Evolutionary conservation across 2,888 invertebrate genomes (phyloP).

Genomic region (Agapostemon virescens): DNA sequence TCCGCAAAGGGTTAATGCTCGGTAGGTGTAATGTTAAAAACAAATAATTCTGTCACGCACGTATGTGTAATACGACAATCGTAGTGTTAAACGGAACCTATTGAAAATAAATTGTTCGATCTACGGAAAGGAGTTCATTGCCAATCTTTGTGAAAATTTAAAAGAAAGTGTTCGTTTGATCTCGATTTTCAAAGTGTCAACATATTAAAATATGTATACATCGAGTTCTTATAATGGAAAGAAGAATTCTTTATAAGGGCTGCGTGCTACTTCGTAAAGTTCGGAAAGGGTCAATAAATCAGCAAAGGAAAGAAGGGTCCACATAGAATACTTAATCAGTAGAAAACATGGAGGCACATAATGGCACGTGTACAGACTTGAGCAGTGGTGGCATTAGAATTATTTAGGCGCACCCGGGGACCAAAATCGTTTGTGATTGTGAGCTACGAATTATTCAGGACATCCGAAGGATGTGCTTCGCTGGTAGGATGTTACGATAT

Average conservation of each 20-base stretch:
- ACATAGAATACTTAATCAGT: conserved; percentile 63
- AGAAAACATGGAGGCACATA: conserved; percentile 57
- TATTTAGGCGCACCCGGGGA: conserved; percentile 44
- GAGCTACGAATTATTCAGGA: conserved; percentile 54
- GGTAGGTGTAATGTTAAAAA: no score
- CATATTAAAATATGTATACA: not conserved
- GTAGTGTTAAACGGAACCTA: no score
- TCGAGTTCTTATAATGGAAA: conserved; percentile 11
- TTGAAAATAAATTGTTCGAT: no score
- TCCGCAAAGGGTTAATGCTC: no score
- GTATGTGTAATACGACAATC: no score
- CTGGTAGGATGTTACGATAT: conserved; percentile 45
- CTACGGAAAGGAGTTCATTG: no score
- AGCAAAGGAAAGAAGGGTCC: conserved; percentile 38
- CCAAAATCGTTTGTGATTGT: conserved; percentile 46
- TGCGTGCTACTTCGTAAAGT: conserved; percentile 42
- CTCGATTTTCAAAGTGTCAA: not conserved
- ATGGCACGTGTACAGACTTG: conserved; percentile 54
- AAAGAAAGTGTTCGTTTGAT: not conserved
- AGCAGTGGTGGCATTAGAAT: conserved; percentile 61
- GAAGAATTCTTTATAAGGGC: conserved; percentile 42
- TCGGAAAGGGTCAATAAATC: conserved; percentile 51
- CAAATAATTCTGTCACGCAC: no score
- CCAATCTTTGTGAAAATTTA: not conserved
- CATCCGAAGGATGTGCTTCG: conserved; percentile 46